Evolutionary conservation across 1,140 invertebrate genomes (phyloP), one percentile per base, ranked within the genome.

Genomic region (Drosophila pruinosa): DNA sequence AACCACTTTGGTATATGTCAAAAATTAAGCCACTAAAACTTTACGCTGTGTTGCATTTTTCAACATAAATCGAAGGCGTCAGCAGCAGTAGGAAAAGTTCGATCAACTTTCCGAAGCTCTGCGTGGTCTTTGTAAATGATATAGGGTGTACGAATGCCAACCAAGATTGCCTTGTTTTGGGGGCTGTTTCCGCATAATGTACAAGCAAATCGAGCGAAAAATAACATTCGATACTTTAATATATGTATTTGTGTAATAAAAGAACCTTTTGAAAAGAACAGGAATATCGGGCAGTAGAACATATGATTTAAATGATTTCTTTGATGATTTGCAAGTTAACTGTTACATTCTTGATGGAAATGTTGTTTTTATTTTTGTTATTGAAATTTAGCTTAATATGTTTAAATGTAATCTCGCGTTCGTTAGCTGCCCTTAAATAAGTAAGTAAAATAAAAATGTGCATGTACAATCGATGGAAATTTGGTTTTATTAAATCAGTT

Each of bases 11-110:
- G 19, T 56, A 8, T 48, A 48, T 48, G 59, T 54, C 67, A 54
- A 63, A 41, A 45, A 71, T 59, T 21, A 45, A 75, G 61, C 48
- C 41, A 45, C 54, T 47, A 62, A 67, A 79, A 83, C 58, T 76
- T 83, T 76, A 48, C 75, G 81, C 81, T 61, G 47, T 80, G 68
- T 73, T 80, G 81, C 81, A 80, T 70, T 76, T 75, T 85, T 73
- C 36, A 79, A 64, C 80, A 83, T 80, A 83, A 83, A 76, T 83
- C 81, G 72, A 62, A 79, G 58, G 68, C 73, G 78, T 81, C 78
- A 80, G 78, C 62, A 68, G 34, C 78, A 85, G 58, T 61, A 53
- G 38, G 31, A 48, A 56, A 73, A 82, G 53, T 78, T 81, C 59
- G 38, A 70, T 61, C 59, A 75, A 69, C 61, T 47, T 38, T 2